Conservation (phyloP, 1,140 invertebrate species). For the Diprion similis region DNA sequence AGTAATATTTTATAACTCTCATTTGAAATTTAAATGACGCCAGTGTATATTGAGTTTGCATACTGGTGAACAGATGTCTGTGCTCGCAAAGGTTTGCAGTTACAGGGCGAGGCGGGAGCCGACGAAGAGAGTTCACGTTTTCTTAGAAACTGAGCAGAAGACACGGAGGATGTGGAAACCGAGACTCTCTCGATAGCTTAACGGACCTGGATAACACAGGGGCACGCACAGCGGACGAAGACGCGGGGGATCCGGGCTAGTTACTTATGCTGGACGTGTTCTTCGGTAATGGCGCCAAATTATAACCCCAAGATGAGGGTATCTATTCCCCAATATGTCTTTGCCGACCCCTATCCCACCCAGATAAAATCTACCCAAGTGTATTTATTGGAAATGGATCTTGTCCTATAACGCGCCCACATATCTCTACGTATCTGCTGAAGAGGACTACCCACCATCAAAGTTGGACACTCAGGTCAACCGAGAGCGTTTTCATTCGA, state of each 20-base stretch:
- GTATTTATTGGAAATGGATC: background rate
- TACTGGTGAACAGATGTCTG: conserved; percentile 13
- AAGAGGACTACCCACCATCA: too few species aligned
- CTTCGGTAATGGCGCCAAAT: conserved; percentile 33
- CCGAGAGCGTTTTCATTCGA: too few species aligned
- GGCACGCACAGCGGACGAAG: background rate
- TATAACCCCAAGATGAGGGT: conserved; percentile 36
- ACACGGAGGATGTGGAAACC: conserved; percentile 1
- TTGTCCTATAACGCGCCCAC: background rate
- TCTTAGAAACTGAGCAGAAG: background rate
- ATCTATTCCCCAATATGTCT: conserved; percentile 27
- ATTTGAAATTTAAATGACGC: conserved; percentile 19
- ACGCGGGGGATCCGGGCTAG: background rate
- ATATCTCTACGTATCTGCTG: background rate
- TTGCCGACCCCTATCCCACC: background rate
- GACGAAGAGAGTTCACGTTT: background rate
- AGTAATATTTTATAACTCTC: conserved; percentile 12
- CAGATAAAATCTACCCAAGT: background rate
- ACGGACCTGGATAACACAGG: background rate
- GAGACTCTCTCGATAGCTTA: background rate
- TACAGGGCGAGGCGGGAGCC: background rate
- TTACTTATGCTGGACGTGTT: conserved; percentile 34
- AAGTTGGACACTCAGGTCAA: too few species aligned
- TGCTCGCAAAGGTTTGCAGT: background rate
- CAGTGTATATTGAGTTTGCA: conserved; percentile 10